Percentiles rank a stretch among this genome's conserved stretches.
Conservation (phyloP, 2,113 vertebrate species). For the Esox niger region DNA sequence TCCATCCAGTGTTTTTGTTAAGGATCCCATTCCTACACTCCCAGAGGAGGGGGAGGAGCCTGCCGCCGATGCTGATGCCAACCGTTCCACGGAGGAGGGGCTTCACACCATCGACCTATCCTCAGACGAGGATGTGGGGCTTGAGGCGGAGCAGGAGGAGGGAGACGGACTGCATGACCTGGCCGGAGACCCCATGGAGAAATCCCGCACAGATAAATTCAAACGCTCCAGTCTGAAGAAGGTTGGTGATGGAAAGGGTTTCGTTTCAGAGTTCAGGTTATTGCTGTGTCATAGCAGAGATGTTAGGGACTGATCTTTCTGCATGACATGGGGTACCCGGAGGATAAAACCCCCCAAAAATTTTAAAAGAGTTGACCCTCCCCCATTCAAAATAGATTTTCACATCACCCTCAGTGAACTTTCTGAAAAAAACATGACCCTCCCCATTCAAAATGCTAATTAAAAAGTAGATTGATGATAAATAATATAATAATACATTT, state of each 20-base stretch:
- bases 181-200: conserved; percentile 76
- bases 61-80: conserved; percentile 61
- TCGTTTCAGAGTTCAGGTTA: neutral
- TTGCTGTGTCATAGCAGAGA: neutral
- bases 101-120: conserved; percentile 86
- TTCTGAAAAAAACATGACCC: too few species aligned
- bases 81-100: conserved; percentile 78
- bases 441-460: too few species aligned
- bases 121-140: conserved; percentile 84
- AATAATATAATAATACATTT: too few species aligned
- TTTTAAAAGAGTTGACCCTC: too few species aligned
- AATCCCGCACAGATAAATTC: conserved; percentile 86
- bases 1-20: conserved; percentile 86
- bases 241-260: conserved; percentile 44
- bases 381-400: too few species aligned
- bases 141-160: conserved; percentile 73
- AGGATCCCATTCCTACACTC: conserved; percentile 76
- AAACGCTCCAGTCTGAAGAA: conserved; percentile 91
- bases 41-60: conserved; percentile 75
- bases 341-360: too few species aligned
- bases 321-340: too few species aligned
- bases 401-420: too few species aligned
- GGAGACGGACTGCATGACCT: conserved; percentile 42
- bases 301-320: too few species aligned
- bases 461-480: too few species aligned